These are phyloP conservation scores for Poeciliopsis gracilis DNA, from an alignment of 2,797 vertebrate genomes.

Conservation along the genomic window DNA sequence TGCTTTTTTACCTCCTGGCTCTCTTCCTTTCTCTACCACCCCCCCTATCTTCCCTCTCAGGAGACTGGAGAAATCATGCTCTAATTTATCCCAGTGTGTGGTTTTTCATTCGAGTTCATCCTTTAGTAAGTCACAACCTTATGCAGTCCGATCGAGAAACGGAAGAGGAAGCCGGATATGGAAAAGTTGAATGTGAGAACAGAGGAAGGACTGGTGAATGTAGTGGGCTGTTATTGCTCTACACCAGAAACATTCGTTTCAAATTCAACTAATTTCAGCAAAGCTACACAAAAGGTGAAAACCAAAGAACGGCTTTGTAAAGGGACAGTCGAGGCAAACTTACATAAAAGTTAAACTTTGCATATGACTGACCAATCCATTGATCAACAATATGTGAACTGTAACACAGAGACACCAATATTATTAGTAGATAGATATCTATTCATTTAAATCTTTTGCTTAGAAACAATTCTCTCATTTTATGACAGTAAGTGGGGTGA, in stretches of 20 bases:
- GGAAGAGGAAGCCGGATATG: conserved; percentile 21
- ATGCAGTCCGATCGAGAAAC: conserved; percentile 18
- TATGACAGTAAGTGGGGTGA: not conserved
- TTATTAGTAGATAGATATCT: not conserved
- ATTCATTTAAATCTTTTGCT: not conserved
- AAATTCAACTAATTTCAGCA: conserved; percentile 50
- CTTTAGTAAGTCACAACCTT: conserved; percentile 30
- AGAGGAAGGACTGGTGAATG: conserved; percentile 59
- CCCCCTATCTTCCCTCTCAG: conserved; percentile 32
- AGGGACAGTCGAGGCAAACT: not conserved
- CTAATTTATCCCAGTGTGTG: conserved; percentile 47
- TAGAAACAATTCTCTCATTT: not conserved
- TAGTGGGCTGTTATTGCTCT: conserved; percentile 38
- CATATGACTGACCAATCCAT: conserved; percentile 16
- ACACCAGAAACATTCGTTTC: conserved; percentile 43
- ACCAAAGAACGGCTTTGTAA: conserved; percentile 22
- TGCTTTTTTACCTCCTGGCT: conserved; percentile 38
- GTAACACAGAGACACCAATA: not conserved
- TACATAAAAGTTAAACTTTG: conserved; percentile 4
- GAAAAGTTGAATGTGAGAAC: conserved; percentile 42
- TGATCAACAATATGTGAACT: conserved; percentile 16
- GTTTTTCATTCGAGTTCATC: conserved; percentile 46
- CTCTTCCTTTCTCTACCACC: conserved; percentile 4
- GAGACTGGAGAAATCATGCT: conserved; percentile 42
- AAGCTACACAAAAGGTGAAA: conserved; percentile 30